Conservation (phyloP, 1,140 invertebrate genomes). For the Centruroides sculpturatus region DNA sequence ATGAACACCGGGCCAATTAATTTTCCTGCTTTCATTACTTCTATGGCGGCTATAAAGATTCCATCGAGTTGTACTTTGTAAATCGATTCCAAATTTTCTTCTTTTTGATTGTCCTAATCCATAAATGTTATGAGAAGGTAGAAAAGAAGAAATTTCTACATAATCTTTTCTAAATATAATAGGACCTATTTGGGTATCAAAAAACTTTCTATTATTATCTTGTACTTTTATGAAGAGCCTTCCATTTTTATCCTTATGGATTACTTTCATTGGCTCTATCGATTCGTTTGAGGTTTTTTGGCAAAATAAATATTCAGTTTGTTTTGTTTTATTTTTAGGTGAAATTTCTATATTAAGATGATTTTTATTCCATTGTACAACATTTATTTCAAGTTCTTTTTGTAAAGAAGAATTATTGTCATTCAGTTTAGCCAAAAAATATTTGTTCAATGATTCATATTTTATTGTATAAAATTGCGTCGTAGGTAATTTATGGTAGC, state of each 20-base stretch:
- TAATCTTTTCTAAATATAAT: background rate
- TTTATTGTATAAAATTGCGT: background rate
- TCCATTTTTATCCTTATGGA: background rate
- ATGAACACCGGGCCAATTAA: slow-evolving; percentile 18
- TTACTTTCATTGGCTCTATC: background rate
- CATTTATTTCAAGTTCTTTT: background rate
- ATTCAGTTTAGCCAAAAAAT: background rate
- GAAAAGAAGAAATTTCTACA: background rate
- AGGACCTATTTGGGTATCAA: background rate
- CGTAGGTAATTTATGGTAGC: background rate
- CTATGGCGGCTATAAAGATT: background rate
- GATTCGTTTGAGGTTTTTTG: background rate
- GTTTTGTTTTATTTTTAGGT: background rate
- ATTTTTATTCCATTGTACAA: background rate
- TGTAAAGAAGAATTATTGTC: background rate
- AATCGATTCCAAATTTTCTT: background rate
- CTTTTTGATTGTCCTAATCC: background rate
- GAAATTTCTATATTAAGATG: background rate
- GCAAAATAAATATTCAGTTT: background rate
- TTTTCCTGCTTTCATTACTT: slow-evolving; percentile 9
- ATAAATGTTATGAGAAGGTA: background rate
- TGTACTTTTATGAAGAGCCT: too few relatives aligned
- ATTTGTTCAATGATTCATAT: background rate
- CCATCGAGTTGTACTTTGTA: background rate
- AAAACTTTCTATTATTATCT: background rate